phyloP scores from a whole-genome alignment of 30 jellyfish, hydroid and myxozoan species.

The Hydractinia echinata region DNA sequence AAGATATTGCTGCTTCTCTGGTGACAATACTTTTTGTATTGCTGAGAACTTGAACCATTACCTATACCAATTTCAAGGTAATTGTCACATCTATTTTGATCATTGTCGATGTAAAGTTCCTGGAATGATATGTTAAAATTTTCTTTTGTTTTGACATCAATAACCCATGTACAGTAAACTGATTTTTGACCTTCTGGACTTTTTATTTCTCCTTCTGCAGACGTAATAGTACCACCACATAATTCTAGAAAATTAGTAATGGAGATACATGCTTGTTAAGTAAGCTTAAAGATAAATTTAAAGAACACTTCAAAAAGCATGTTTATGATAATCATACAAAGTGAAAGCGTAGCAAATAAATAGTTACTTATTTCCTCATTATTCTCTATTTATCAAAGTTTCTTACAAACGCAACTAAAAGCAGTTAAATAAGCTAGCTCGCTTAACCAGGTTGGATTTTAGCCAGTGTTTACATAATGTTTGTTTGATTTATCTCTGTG shows the following conservation, averaged over 20 bases:
- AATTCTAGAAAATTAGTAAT: not conserved
- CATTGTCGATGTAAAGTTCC: not conserved
- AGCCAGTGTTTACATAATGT: too few relatives aligned
- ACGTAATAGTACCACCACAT: constrained; percentile 2
- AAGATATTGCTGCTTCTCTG: not conserved
- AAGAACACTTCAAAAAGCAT: too few relatives aligned
- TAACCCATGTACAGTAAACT: constrained; percentile 10
- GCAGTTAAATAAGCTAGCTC: too few relatives aligned
- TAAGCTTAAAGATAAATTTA: too few relatives aligned
- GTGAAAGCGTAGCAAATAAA: too few relatives aligned
- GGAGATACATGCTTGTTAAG: not conserved
- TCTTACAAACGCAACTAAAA: too few relatives aligned
- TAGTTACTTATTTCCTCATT: too few relatives aligned
- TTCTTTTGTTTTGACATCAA: not conserved
- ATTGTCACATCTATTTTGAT: not conserved
- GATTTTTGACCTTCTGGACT: not conserved
- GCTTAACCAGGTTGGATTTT: too few relatives aligned
- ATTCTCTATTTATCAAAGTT: too few relatives aligned
- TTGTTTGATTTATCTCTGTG: too few relatives aligned
- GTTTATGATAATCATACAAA: too few relatives aligned
- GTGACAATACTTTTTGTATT: not conserved
- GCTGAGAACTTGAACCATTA: not conserved
- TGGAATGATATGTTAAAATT: not conserved
- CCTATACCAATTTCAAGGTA: constrained; percentile 4
- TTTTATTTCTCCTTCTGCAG: not conserved